A percentile compares a stretch with the other conserved stretches of the same genome.
Evolutionary conservation across 2,113 vertebrate species (phyloP).

Genomic region (Cavia porcellus): DNA sequence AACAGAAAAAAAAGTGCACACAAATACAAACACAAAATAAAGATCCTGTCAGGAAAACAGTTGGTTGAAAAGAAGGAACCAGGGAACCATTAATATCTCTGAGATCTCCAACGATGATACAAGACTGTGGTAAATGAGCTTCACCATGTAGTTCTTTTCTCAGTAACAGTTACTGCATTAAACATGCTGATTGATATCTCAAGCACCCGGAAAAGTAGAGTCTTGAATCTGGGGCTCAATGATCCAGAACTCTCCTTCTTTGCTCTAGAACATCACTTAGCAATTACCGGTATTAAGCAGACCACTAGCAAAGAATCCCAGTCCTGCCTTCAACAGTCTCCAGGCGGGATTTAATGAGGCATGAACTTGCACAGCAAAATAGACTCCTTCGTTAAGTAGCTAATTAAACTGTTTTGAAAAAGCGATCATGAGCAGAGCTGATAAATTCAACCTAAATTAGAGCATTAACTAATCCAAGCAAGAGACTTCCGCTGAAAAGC

Average conservation of each 20-base stretch:
- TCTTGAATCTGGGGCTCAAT: neutral
- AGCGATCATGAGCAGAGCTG: constrained; percentile 60
- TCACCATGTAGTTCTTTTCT: neutral
- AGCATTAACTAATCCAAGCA: constrained; percentile 66
- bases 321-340: constrained; percentile 20
- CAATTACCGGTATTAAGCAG: neutral
- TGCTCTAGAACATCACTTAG: constrained; percentile 9
- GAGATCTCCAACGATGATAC: neutral
- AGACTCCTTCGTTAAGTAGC: constrained; percentile 72
- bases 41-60: neutral
- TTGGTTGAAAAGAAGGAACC: neutral
- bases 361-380: constrained; percentile 62
- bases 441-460: constrained; percentile 76
- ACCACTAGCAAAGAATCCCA: constrained; percentile 18
- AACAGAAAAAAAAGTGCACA: constrained; percentile 30
- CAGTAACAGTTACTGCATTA: neutral
- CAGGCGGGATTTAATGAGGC: constrained; percentile 33
- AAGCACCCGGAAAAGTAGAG: neutral
- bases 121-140: neutral
- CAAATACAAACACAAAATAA: neutral
- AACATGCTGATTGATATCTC: neutral
- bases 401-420: constrained; percentile 76
- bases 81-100: neutral
- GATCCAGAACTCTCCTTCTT: constrained; percentile 15
- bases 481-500: constrained; percentile 40